Conservation (phyloP, 1,140 invertebrate genomes). For the Sweltsa coloradensis region DNA sequence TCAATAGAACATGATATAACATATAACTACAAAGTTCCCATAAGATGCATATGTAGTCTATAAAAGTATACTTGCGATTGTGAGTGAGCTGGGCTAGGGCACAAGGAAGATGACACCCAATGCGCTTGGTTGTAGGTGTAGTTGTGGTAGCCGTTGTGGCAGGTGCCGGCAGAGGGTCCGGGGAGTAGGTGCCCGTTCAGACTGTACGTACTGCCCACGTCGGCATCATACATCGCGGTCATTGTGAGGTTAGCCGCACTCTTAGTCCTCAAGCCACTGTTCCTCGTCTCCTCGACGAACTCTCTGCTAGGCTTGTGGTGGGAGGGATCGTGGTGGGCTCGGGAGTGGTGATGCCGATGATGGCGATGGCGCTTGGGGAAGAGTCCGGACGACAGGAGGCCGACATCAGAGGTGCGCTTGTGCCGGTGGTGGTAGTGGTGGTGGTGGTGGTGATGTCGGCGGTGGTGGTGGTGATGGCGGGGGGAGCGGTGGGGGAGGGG, state of each 20-base stretch:
- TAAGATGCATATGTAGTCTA: too few species aligned
- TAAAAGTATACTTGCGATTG: conserved; percentile 11
- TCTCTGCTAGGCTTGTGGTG: background rate
- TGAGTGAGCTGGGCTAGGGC: conserved; percentile 8
- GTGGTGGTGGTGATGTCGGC: conserved; percentile 3
- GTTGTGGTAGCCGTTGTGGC: conserved; percentile 1
- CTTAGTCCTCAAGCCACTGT: too few species aligned
- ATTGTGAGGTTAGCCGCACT: too few species aligned
- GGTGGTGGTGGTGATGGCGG: conserved; percentile 11
- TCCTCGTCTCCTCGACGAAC: background rate
- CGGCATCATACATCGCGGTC: too few species aligned
- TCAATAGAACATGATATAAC: too few species aligned
- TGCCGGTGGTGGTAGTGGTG: background rate
- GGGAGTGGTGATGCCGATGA: background rate
- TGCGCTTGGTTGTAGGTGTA: background rate
- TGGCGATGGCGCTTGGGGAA: conserved; percentile 3
- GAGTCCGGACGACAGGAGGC: conserved; percentile 3
- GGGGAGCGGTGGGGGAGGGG: too few species aligned
- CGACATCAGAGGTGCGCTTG: conserved; percentile 6
- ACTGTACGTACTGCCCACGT: too few species aligned
- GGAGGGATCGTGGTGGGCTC: background rate
- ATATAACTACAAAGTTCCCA: too few species aligned
- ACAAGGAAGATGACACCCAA: conserved; percentile 6
- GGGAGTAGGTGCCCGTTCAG: too few species aligned
- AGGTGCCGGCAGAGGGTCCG: background rate